Evolutionary conservation across 1,140 invertebrate species (phyloP).

Genomic region (Zaprionus ghesquierei): DNA sequence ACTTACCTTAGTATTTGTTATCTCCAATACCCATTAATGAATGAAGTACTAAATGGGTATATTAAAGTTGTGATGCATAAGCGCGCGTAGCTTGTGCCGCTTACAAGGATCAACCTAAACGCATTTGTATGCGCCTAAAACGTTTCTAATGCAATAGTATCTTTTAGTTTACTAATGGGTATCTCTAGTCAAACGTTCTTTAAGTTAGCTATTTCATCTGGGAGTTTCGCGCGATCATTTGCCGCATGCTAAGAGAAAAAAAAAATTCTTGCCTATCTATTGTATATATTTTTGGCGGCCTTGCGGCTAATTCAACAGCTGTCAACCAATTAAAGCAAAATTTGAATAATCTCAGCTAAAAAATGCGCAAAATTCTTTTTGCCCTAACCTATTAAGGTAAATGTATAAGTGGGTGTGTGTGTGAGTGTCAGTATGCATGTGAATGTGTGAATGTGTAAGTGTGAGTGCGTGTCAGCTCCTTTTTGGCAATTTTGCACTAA

Average conservation of each 20-base stretch:
- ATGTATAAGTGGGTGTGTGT: neutral
- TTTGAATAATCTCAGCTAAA: conserved; percentile 29
- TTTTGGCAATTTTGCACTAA: conserved; percentile 58
- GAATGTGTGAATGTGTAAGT: conserved; percentile 18
- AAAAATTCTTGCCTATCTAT: neutral
- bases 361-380: conserved; percentile 12
- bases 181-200: neutral
- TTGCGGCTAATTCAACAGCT: conserved; percentile 49
- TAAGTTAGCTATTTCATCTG: neutral
- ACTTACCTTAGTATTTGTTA: conserved; percentile 48
- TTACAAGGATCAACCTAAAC: neutral
- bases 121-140: neutral
- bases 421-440: conserved; percentile 7
- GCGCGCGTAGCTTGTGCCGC: neutral
- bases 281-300: conserved; percentile 43
- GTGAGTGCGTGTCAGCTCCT: conserved; percentile 45
- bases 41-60: conserved; percentile 1
- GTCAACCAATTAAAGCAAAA: conserved; percentile 33
- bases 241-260: conserved; percentile 27
- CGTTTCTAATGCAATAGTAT: neutral
- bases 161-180: neutral
- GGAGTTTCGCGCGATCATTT: conserved; percentile 26
- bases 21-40: neutral
- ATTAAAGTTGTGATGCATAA: neutral
- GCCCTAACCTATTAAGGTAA: conserved; percentile 34